A percentile compares a stretch with the other conserved stretches of the same genome.
Evolutionary conservation across 2,113 vertebrate species (phyloP).

Genomic region (Elgaria multicarinata): DNA sequence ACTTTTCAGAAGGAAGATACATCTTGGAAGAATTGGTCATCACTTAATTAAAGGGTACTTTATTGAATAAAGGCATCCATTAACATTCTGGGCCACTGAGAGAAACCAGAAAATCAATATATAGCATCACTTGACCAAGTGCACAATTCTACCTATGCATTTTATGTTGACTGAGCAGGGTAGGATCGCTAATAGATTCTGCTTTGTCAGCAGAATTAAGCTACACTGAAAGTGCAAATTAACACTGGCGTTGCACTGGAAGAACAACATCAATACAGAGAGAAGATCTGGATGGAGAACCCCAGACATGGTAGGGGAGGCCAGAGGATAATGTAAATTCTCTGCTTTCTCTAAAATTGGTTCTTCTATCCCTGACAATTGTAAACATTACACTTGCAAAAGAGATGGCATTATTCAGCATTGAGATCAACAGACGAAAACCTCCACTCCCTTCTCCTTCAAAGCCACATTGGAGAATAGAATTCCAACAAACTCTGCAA

Average conservation of each 20-base stretch:
- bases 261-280: neutral
- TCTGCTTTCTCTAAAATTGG: neutral
- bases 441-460: neutral
- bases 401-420: neutral
- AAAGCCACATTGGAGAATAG: neutral
- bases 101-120: slow-evolving; percentile 5
- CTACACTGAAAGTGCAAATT: neutral
- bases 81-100: neutral
- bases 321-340: neutral
- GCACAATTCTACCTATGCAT: neutral
- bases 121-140: neutral
- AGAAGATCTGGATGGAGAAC: neutral
- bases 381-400: neutral
- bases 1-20: slow-evolving; percentile 2
- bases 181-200: neutral
- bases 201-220: neutral
- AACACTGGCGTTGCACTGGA: neutral
- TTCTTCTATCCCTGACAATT: neutral
- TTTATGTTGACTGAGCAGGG: neutral
- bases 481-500: neutral
- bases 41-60: slow-evolving; percentile 4
- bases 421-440: neutral
- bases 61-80: neutral
- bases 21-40: neutral
- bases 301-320: too few species aligned